Evolutionary conservation across 2,113 vertebrate species (phyloP).

Genomic region (Oreochromis niloticus): DNA sequence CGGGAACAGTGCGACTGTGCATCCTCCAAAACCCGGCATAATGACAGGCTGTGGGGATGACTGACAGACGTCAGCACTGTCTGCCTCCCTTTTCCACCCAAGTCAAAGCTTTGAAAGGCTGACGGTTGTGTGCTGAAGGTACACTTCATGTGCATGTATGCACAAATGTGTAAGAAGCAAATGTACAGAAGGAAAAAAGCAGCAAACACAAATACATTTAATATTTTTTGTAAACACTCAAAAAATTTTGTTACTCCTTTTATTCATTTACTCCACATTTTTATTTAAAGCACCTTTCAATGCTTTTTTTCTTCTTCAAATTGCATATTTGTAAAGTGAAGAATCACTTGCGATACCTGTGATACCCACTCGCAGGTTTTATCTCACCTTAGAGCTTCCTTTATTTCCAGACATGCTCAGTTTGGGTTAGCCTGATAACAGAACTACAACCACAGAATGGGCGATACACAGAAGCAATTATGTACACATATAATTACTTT

Average conservation of each 20-base stretch:
- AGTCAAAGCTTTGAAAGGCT: neutral
- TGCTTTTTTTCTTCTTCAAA: neutral
- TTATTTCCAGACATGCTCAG: neutral
- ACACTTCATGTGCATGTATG: neutral
- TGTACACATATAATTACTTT: neutral
- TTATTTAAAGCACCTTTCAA: neutral
- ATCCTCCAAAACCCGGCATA: neutral
- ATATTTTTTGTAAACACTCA: neutral
- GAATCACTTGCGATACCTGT: neutral
- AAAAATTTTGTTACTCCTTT: accelerated
- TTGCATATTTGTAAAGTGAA: neutral
- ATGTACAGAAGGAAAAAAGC: neutral
- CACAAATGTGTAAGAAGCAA: neutral
- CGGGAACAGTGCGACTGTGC: neutral
- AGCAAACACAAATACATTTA: neutral
- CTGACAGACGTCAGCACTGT: neutral
- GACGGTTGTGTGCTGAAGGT: neutral
- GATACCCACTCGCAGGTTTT: neutral
- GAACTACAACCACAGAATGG: neutral
- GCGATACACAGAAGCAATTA: neutral
- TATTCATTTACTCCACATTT: neutral
- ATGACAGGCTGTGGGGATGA: neutral
- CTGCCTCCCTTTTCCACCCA: neutral
- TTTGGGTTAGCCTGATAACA: neutral
- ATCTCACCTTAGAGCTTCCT: neutral